phyloP scores from a whole-genome alignment of 2,888 invertebrate genomes.

The Flabesymbios commensalis region DNA sequence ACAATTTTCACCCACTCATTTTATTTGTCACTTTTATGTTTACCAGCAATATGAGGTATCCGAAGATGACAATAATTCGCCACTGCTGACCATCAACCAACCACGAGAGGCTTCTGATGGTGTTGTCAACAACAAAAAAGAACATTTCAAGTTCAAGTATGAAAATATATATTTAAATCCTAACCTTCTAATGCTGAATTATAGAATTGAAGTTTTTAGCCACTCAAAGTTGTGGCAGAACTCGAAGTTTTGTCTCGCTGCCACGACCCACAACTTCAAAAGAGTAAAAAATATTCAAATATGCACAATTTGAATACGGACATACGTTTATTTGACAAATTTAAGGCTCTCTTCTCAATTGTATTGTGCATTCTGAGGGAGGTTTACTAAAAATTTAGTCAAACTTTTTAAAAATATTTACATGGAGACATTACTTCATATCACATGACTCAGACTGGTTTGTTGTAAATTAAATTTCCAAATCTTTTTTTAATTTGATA shows the following conservation, averaged over 20 bases:
- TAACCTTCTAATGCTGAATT: neutral
- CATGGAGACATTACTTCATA: too few species aligned
- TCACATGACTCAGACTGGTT: too few species aligned
- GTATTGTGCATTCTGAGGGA: constrained; percentile 1
- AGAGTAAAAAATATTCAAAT: too few species aligned
- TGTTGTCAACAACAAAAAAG: constrained; percentile 60
- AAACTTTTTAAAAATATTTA: too few species aligned
- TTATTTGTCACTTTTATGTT: too few species aligned
- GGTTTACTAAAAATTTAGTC: too few species aligned
- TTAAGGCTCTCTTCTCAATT: neutral
- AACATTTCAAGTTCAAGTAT: constrained; percentile 59
- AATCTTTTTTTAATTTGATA: too few species aligned
- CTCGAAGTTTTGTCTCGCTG: constrained; percentile 6
- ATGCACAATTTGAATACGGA: neutral
- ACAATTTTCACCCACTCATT: too few species aligned
- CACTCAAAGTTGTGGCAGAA: neutral
- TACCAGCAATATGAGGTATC: constrained; percentile 55
- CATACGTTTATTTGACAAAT: neutral
- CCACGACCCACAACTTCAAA: too few species aligned
- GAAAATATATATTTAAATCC: neutral
- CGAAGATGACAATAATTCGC: constrained; percentile 48
- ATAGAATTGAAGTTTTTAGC: too few species aligned
- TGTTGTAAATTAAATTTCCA: too few species aligned
- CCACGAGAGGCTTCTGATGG: constrained; percentile 39
- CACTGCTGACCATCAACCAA: constrained; percentile 42